Evolutionary conservation across 1,140 invertebrate species (phyloP).

Genomic region (Temnothorax curvispinosus): DNA sequence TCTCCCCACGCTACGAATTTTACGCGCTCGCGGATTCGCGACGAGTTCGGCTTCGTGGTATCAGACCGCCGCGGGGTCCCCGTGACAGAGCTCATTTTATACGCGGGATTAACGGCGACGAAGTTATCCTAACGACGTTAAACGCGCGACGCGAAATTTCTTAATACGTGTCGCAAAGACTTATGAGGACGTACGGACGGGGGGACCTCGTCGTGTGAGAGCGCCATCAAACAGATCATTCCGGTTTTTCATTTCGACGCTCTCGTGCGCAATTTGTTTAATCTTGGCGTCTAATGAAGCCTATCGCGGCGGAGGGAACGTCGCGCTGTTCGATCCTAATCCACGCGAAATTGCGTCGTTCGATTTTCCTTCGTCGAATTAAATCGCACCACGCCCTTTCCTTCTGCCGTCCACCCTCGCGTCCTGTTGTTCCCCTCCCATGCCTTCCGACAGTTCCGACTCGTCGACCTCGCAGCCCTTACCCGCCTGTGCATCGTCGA

Average conservation of each 20-base stretch:
- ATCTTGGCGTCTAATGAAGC: conserved; percentile 66
- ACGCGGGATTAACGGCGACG: conserved; percentile 52
- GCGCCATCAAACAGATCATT: conserved; percentile 35
- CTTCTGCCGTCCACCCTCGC: conserved; percentile 14
- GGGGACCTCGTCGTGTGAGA: background rate
- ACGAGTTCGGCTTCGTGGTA: background rate
- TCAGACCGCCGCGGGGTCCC: background rate
- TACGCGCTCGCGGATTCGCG: background rate
- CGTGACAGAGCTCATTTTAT: conserved; percentile 46
- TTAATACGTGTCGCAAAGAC: conserved; percentile 53
- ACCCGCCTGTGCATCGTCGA: conserved; percentile 51
- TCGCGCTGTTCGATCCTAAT: conserved; percentile 64
- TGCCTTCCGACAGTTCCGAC: too few species aligned
- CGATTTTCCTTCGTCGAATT: conserved; percentile 55
- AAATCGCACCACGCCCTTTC: conserved; percentile 30
- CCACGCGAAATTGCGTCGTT: conserved; percentile 54
- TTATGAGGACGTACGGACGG: conserved; percentile 33
- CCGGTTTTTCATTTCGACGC: conserved; percentile 66
- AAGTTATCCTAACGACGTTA: conserved; percentile 50
- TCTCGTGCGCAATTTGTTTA: conserved; percentile 64
- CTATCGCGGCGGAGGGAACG: conserved; percentile 47
- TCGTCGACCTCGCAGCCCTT: conserved; percentile 24
- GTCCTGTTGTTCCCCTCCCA: background rate
- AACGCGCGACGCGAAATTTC: conserved; percentile 38
- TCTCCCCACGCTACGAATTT: background rate